Evolutionary conservation across 1,140 invertebrate species (phyloP), one percentile per base, ranked within the genome.

Genomic region (Lutraria rhynchaena): DNA sequence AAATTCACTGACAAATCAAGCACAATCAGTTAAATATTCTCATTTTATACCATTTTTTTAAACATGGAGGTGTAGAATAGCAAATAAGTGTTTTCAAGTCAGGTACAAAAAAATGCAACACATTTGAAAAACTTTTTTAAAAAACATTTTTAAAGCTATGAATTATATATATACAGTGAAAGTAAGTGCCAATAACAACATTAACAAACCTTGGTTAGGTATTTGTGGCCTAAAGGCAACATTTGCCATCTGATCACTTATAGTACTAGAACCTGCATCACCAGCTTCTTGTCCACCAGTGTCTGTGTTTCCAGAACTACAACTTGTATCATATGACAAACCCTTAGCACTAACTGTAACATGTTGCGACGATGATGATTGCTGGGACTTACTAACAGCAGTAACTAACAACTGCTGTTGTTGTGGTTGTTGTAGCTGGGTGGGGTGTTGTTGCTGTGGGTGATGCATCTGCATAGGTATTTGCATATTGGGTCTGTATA

Each of bases 401-500:
- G 61, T n/a, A 29, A 29, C 49, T 24, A 69, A 49, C 63, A 69
- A 27, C 15, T 41, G 22, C 44, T 63, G 74, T 35, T 58, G 53
- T 57, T 63, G 51, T 65, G 63, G 60, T 27, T 35, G 29, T 46
- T 24, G 22, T n/a, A 65, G 74, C 24, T 22, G 46, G 19, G 5
- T 19, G 53, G 37, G 37, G 15, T 65, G 44, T 27, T 51, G 44
- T 46, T 29, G 22, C 29, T 77, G 74, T 24, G n/a, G 46, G n/a
- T 77, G 74, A 15, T 58, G 58, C 13, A 77, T 35, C 41, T 77
- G 74, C 75, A 78, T 78, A 78, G 75, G 75, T 31, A 67, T 69
- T 78, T 78, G 75, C 75, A 78, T 78, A 78, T 78, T 78, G 61
- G 63, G 75, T 57, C 75, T 35, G 49, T 65, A 78, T 17, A 78